Evolutionary conservation across 2,888 invertebrate species (phyloP), one percentile per base, ranked within the genome.

Genomic region (Hirtodrosophila alboralis): DNA sequence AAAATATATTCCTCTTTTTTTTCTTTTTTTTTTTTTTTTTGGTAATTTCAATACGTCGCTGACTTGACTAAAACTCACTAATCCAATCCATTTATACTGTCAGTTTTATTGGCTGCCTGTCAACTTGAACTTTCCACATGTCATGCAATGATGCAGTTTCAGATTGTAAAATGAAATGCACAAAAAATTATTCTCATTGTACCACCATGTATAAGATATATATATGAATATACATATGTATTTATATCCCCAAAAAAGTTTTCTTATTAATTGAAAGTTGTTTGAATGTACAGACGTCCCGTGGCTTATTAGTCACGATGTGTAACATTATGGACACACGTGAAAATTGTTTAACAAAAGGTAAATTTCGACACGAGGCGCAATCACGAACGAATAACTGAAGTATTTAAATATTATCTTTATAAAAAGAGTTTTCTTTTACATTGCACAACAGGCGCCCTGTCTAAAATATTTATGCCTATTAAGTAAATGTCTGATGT

Each of bases 241-340:
- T n/a, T n/a, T n/a, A 51, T 64, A 45, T 31, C 33, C 43, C 38
- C 47, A 28, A 54, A 28, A 54, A 67, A 65, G 51, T 68, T 75
- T 84, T 68, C 68, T 45, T 58, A 60, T 83, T 80, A 84, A 84
- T 86, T 86, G 86, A 84, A 86, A 80, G 66, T 76, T 77, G 72
- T 69, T 65, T 69, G 62, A 6, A 30, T 31, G 41, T 3, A 37
- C 43, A 58, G 83, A 84, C 86, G 62, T 81, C 90, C 90, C 86
- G 88, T 73, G 83, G 79, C 87, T 84, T 86, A 88, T 90, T 89
- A 89, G 90, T 88, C 89, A 89, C 86, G 89, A 87, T 77, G 80
- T 83, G 75, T 86, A 70, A 34, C 54, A 44, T 37, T 44, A 45
- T 44, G 43, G 41, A 75, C 67, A 79, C 44, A 76, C 76, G 59